Conservation (phyloP, 2,797 vertebrate genomes). For the Mus spretus region DNA sequence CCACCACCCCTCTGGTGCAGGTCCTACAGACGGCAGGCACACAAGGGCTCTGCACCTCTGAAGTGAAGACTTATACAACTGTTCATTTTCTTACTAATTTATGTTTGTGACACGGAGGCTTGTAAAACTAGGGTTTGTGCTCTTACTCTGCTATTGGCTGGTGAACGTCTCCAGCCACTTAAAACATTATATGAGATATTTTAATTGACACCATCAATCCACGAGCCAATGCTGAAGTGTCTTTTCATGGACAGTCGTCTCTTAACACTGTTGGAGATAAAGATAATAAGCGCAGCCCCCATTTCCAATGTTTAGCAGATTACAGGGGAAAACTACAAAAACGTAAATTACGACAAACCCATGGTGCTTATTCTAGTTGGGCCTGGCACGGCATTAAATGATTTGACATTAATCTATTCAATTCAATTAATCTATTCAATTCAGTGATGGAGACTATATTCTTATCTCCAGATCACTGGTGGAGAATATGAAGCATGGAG, state of each 20-base stretch:
- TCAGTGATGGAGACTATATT: not conserved
- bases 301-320: not conserved
- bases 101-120: not conserved
- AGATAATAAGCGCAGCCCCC: not conserved
- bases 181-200: slow-evolving; percentile 41
- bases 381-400: not conserved
- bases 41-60: not conserved
- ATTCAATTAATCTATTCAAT: slow-evolving; percentile 49
- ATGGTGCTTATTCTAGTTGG: not conserved
- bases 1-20: not conserved
- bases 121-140: not conserved
- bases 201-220: slow-evolving; percentile 24
- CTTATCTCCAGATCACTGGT: not conserved
- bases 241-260: not conserved
- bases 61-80: not conserved
- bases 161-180: slow-evolving; percentile 42
- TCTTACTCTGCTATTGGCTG: not conserved
- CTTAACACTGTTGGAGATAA: not conserved
- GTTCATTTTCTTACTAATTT: not conserved
- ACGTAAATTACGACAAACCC: slow-evolving; percentile 6
- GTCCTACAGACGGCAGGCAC: too few relatives aligned
- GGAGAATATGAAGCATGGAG: not conserved
- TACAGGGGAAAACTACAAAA: slow-evolving; percentile 31
- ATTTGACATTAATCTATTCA: slow-evolving; percentile 31
- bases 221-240: slow-evolving; percentile 47